Evolutionary conservation across 2,113 vertebrate genomes (phyloP).

Genomic region (Engraulis encrasicolus): DNA sequence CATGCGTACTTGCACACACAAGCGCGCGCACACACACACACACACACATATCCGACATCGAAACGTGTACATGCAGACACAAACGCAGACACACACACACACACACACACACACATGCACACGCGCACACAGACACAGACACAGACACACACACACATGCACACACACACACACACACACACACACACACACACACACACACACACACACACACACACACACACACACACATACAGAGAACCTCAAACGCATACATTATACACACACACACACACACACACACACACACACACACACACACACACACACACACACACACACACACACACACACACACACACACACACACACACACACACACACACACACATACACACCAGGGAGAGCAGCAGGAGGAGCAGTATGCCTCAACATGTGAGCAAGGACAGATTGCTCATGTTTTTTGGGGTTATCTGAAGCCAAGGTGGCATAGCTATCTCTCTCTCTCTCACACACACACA

Average conservation of each 20-base stretch:
- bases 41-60: background rate
- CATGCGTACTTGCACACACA: background rate
- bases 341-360: background rate
- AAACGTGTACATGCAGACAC: constrained; percentile 19
- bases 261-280: background rate
- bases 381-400: constrained; percentile 46
- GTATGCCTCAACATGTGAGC: constrained; percentile 58
- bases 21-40: background rate
- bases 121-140: too few relatives aligned
- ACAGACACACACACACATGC: too few relatives aligned
- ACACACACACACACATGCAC: constrained; percentile 22
- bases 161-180: too few relatives aligned
- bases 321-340: background rate
- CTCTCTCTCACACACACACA: too few relatives aligned
- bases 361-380: constrained; percentile 29
- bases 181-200: too few relatives aligned
- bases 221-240: constrained; percentile 30
- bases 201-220: background rate
- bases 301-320: too few relatives aligned
- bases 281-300: background rate
- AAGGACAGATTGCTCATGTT: constrained; percentile 59
- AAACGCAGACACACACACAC: background rate
- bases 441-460: constrained; percentile 51
- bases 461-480: background rate
- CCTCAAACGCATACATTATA: background rate